A percentile compares a stretch with the other conserved stretches of the same genome.
Conservation (phyloP, 2,797 vertebrate species). For the Phyllotis vaccarum region DNA sequence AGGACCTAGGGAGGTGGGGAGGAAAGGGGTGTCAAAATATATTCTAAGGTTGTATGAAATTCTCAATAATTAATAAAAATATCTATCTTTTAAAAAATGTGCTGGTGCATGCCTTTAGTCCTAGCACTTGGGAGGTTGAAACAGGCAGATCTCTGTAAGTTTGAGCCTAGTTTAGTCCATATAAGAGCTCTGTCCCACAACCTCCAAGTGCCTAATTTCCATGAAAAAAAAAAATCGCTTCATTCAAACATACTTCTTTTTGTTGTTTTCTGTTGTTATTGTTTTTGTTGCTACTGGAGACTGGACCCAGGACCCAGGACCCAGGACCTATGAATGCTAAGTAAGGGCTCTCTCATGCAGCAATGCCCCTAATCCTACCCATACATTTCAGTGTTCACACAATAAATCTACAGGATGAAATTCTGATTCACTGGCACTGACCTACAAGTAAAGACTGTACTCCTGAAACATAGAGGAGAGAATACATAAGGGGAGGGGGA, state of each 20-base stretch:
- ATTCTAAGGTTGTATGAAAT: not conserved
- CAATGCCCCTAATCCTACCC: not conserved
- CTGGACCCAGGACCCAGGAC: not conserved
- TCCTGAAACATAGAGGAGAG: not conserved
- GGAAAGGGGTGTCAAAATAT: too few species aligned
- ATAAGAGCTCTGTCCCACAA: not conserved
- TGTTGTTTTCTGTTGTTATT: not conserved
- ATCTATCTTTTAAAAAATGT: not conserved
- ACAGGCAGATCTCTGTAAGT: not conserved
- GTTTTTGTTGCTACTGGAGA: not conserved
- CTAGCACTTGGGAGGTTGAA: not conserved
- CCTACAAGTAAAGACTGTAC: not conserved
- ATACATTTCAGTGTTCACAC: not conserved
- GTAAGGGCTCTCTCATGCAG: too few species aligned
- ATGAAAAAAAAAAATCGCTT: not conserved
- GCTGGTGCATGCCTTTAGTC: not conserved
- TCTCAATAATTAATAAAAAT: not conserved
- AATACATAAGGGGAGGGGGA: not conserved
- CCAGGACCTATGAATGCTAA: too few species aligned
- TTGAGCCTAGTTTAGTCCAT: not conserved
- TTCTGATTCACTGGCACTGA: conserved; percentile 1
- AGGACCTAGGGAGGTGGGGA: not conserved
- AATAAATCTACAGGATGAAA: not conserved
- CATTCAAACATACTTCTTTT: not conserved
- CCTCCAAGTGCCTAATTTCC: not conserved